Evolutionary conservation across 2,888 invertebrate genomes (phyloP), one percentile per base, ranked within the genome.

Genomic region (Drosophila meridiana): DNA sequence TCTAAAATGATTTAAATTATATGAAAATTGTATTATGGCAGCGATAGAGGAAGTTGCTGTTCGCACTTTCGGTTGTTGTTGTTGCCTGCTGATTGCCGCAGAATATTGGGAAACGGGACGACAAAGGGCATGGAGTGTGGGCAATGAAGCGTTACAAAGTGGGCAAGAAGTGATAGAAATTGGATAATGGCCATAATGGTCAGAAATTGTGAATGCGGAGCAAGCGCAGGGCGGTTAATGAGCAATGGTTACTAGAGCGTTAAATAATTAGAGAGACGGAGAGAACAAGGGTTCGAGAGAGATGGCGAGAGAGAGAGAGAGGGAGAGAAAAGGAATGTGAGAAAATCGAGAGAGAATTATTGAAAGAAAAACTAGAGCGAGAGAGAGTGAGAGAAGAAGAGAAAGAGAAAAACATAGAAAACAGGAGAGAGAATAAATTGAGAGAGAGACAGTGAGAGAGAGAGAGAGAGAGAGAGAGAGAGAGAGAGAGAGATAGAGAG

Each of bases 1-100:
- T n/a, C 69, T 61, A 84, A 80, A 87, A 84, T 82, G 82, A 87
- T 83, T 83, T 83, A 84, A 87, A 83, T 83, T 83, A 84, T 82
- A 83, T 82, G 87, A 80, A 83, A 83, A 87, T 83, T 80, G 83
- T 86, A 83, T 80, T 78, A 83, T 78, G 72, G 52, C 62, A 28
- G 40, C 59, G 30, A 34, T 45, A 47, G 47, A 63, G 62, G 59
- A 59, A 73, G 58, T 59, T 72, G 55, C 62, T 61, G 42, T 55
- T 61, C 42, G 57, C 69, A 53, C 48, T 59, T 47, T 13, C 20
- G 38, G 45, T 13, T 48, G 48, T 8, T 20, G 38, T 11, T 20
- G 38, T 11, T 32, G 40, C 13, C 20, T 5, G 48, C 48, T 50
- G 48, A 34, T 32, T 60, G 60, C 40, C 60, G n/a, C 30, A 8